Percentiles rank a stretch among this genome's conserved stretches.
Conservation (phyloP, 1,140 invertebrate species). For the Procambarus virginalis region DNA sequence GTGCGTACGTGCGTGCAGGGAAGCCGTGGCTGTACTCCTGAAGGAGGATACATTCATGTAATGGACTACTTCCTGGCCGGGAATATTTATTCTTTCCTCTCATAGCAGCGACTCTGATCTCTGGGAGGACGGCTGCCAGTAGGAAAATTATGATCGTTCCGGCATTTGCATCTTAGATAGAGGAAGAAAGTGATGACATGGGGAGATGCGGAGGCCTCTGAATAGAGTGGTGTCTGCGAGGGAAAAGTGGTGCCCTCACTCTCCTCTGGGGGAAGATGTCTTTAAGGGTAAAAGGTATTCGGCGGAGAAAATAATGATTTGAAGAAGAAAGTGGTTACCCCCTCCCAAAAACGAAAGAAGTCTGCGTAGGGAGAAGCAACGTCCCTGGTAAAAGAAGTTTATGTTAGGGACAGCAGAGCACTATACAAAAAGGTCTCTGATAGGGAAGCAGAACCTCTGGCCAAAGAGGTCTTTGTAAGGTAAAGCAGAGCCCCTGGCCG, state of each 20-base stretch:
- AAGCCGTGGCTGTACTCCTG: neutral
- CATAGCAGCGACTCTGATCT: conserved; percentile 38
- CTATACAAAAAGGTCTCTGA: too few species aligned
- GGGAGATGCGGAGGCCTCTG: neutral
- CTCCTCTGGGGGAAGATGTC: too few species aligned
- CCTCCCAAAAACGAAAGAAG: neutral
- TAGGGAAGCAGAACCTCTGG: too few species aligned
- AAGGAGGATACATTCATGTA: conserved; percentile 11
- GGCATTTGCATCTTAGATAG: conserved; percentile 38
- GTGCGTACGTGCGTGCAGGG: neutral
- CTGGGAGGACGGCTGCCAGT: conserved; percentile 5
- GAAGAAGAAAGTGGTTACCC: neutral
- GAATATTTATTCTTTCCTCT: conserved; percentile 21
- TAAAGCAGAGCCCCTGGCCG: too few species aligned
- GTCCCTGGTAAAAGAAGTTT: neutral
- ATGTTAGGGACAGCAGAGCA: too few species aligned
- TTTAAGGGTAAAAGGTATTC: too few species aligned
- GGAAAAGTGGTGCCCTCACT: too few species aligned
- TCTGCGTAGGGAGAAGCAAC: neutral
- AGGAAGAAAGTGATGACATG: neutral
- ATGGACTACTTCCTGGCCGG: conserved; percentile 13
- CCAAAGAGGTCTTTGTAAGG: too few species aligned
- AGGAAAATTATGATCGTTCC: conserved; percentile 38
- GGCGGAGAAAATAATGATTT: too few species aligned
- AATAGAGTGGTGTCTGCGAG: neutral